Conservation (phyloP, 2,888 invertebrate species). For the Calameuta idolon region DNA sequence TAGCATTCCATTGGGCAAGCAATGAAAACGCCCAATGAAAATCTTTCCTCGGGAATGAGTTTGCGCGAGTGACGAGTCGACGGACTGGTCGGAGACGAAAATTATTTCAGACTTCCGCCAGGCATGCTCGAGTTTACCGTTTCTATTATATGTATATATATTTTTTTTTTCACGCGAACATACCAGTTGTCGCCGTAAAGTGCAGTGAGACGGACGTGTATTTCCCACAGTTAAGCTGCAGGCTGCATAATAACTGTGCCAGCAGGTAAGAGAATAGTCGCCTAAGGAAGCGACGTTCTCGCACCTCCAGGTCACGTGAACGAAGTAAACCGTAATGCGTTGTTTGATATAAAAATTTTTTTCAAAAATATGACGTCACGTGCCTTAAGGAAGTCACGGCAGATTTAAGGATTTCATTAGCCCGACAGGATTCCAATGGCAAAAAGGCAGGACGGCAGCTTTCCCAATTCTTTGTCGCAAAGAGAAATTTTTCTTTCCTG, state of each 20-base stretch:
- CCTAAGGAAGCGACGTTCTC: neutral
- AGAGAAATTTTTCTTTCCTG: neutral
- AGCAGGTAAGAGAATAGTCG: neutral
- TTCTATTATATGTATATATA: neutral
- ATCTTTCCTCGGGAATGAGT: neutral
- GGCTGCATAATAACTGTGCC: neutral
- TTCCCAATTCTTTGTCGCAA: constrained; percentile 1
- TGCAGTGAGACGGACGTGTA: neutral
- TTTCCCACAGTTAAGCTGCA: neutral
- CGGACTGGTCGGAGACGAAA: neutral
- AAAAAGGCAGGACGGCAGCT: neutral
- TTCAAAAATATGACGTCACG: neutral
- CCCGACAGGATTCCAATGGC: neutral
- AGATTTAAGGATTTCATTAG: neutral
- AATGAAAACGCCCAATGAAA: neutral
- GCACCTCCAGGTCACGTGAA: neutral
- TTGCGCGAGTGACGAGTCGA: neutral
- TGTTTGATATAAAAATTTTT: neutral
- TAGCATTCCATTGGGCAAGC: neutral
- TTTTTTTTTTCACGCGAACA: neutral
- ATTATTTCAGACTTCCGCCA: neutral
- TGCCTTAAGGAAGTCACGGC: neutral
- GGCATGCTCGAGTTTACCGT: neutral
- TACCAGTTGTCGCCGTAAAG: neutral
- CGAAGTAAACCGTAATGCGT: neutral